Evolutionary conservation across 37 sponge, comb jelly and placozoan genomes (phyloP), one percentile per base, ranked within the genome.

Genomic region (Geodia barretti): DNA sequence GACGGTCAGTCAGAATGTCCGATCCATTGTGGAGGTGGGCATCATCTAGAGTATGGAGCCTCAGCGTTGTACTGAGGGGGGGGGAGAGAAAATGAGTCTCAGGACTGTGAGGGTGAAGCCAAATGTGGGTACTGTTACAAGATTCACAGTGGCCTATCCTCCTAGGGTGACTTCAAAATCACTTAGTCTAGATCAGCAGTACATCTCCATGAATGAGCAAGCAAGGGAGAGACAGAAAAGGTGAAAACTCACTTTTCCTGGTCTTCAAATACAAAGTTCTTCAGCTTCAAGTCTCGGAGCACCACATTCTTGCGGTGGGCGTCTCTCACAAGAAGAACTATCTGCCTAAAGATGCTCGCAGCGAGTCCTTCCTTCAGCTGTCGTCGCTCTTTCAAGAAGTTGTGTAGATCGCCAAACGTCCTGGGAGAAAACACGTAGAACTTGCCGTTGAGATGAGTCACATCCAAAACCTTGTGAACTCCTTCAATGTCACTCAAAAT

Each of bases 241-340:
- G n/a, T n/a, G n/a, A n/a, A n/a, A 11, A 35, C 79, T 70, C 66
- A 94, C 95, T 75, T 84, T 21, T 84, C 74, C 1, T 30, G 72
- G 40, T 91, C 93, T 26, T 62, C 70, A 78, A 94, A 94, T 21
- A 91, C 86, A 60, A 94, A 85, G 64, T 91, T 94, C 79, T 91
- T 89, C 68, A 94, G 77, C 79, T 94, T 94, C 63, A 94, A 41
- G 64, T 94, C 95, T 30, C 93, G 42, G 30, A 94, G 80, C 0
- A 93, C 89, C 66, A 94, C 75, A n/a, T 39, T 39, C 32, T 76
- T 75, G 32, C 39, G 28, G 31, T 94, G 95, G 24, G 89, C 90
- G 36, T 83, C 76, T 8, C 33, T 39, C 59, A 91, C 82, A 25
- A 80, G 61, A 1, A 61, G 37, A 11, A 91, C 81, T 40, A 94